Percentiles rank a stretch among this genome's conserved stretches.
Conservation (phyloP, 2,888 invertebrate genomes). For the Diabrotica balteata region DNA sequence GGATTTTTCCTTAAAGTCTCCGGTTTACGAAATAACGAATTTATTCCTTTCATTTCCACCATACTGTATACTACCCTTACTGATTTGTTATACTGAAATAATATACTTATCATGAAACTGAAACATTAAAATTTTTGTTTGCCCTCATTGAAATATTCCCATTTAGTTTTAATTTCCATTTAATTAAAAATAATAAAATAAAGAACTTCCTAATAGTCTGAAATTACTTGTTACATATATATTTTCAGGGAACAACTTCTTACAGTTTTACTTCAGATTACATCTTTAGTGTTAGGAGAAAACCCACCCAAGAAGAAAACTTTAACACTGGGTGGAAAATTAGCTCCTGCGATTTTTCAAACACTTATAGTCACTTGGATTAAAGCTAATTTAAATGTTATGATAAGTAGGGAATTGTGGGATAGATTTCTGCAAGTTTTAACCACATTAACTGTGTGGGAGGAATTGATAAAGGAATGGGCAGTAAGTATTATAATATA, state of each 20-base stretch:
- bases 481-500: conserved; percentile 69
- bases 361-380: conserved; percentile 98
- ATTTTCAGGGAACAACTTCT: conserved; percentile 81
- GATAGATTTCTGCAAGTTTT: conserved; percentile 89
- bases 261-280: conserved; percentile 87
- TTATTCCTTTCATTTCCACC: no score
- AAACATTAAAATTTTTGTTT: no score
- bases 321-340: conserved; percentile 77
- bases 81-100: no score
- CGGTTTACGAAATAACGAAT: no score
- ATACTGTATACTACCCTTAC: no score
- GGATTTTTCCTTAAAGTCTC: no score
- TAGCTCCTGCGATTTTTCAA: conserved; percentile 88
- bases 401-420: conserved; percentile 89
- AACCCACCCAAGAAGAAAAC: conserved; percentile 79
- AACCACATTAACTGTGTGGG: conserved; percentile 89
- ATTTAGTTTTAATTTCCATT: no score
- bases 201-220: no score
- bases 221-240: conserved; percentile 3
- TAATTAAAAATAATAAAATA: no score
- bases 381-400: conserved; percentile 93
- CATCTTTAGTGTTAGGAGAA: conserved; percentile 85
- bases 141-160: no score
- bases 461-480: conserved; percentile 95
- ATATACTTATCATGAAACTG: no score